Percentiles rank a stretch among this genome's conserved stretches.
Conservation (phyloP, 2,888 invertebrate species). For the Leptarthrus brevirostris region DNA sequence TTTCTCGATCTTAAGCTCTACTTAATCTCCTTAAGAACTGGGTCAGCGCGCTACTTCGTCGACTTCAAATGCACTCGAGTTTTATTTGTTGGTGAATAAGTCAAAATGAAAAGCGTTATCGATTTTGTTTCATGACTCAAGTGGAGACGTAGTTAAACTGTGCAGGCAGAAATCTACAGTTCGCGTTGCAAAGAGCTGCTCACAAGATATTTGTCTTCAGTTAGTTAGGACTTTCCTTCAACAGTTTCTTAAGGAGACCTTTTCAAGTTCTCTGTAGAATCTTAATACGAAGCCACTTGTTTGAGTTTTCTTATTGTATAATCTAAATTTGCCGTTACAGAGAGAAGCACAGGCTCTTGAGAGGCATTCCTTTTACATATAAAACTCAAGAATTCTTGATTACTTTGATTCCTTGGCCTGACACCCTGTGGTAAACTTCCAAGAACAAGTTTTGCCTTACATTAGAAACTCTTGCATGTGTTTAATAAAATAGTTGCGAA, state of each 20-base stretch:
- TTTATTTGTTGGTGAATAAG: slow-evolving; percentile 37
- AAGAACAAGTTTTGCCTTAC: too few species aligned
- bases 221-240: neutral
- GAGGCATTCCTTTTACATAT: too few species aligned
- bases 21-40: slow-evolving; percentile 9
- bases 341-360: too few species aligned
- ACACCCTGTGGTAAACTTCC: too few species aligned
- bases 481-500: too few species aligned
- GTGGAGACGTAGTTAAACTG: slow-evolving; percentile 29
- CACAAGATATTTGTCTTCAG: slow-evolving; percentile 21
- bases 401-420: too few species aligned
- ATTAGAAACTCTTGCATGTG: too few species aligned
- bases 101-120: slow-evolving; percentile 33
- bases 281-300: slow-evolving; percentile 3
- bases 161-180: slow-evolving; percentile 16
- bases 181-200: slow-evolving; percentile 10
- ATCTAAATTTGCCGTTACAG: neutral
- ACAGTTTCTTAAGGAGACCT: neutral
- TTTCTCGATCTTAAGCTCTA: slow-evolving; percentile 8
- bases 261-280: neutral
- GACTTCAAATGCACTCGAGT: slow-evolving; percentile 30
- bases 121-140: slow-evolving; percentile 17
- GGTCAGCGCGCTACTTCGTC: slow-evolving; percentile 21
- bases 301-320: slow-evolving; percentile 3
- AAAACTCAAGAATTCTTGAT: too few species aligned